Conservation (phyloP, 2,797 vertebrate species). For the Falco naumanni region DNA sequence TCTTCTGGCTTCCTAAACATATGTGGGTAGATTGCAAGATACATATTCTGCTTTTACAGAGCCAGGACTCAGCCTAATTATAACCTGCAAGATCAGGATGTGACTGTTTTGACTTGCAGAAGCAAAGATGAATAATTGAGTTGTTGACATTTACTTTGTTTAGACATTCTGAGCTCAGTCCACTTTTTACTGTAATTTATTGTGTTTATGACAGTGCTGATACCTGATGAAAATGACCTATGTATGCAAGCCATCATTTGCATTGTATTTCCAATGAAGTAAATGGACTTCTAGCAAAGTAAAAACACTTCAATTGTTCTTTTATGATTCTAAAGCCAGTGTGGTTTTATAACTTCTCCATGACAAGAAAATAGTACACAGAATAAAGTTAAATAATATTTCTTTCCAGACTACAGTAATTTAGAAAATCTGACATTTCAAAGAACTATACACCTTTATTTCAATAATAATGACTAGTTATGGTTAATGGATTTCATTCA, state of each 20-base stretch:
- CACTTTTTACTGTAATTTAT: background rate
- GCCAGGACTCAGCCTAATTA: constrained; percentile 40
- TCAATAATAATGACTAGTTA: background rate
- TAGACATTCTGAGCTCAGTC: background rate
- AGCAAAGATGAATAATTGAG: constrained; percentile 27
- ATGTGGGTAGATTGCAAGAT: constrained; percentile 41
- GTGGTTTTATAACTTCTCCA: background rate
- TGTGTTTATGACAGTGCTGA: background rate
- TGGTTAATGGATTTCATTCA: background rate
- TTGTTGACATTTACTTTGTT: constrained; percentile 26
- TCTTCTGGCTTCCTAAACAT: constrained; percentile 38
- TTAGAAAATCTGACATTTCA: background rate
- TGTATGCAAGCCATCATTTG: background rate
- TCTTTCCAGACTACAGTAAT: background rate
- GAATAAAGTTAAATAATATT: background rate
- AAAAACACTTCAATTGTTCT: background rate
- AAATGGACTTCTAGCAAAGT: background rate
- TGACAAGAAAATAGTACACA: background rate
- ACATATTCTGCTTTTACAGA: constrained; percentile 14
- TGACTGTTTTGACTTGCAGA: constrained; percentile 58
- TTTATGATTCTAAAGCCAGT: background rate
- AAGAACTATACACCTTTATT: background rate
- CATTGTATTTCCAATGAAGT: background rate
- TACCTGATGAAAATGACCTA: background rate
- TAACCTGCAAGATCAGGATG: constrained; percentile 38